Base-by-base conservation (phyloP, 2,797 vertebrate species). In the Tiaroga cobitis region DNA sequence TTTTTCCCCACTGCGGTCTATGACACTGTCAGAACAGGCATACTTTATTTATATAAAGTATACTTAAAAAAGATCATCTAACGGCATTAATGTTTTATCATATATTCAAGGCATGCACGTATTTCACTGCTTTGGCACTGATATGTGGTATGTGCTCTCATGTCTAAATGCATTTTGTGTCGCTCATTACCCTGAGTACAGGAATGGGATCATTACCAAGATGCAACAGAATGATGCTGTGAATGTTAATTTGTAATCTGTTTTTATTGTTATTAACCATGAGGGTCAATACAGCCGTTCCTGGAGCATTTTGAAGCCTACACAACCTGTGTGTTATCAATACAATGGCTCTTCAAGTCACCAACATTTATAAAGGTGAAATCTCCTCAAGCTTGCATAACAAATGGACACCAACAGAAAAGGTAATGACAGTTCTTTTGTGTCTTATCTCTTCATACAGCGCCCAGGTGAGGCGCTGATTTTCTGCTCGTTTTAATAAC, bases 401-500 rank as follows among this genome's bases (percentile, higher is more conserved):
- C 34, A 81, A 69, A 75, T 65, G 70, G 85, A 85, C 43, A 65
- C 70, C 80, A 80, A 75, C 54, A 39, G 67, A 63, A 88, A 84
- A 63, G n/a, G 49, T 69, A 68, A 81, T 49, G 51, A 43, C 63
- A 81, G 74, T 73, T 69, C 8, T 69, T 46, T 80, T 83, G 75
- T 82, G 75, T 67, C 56, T 56, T 82, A 85, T 89, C 81, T 74
- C 46, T 29, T 34, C 80, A 77, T 83, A 80, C 83, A 74, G 61
- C n/a, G 26, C 79, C 68, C 77, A 78, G 80, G 80, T 85, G 76
- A 86, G 79, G 54, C 46, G 85, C 86, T 88, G 86, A 81, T 87
- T 87, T 85, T 88, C 89, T 87, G 82, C 88, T 88, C 75, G 81
- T 87, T 83, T 85, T 90, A 92, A 90, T 89, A 91, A 91, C 90